Base-by-base conservation (phyloP, 2,888 invertebrate species). In the Axea sp. region DNA sequence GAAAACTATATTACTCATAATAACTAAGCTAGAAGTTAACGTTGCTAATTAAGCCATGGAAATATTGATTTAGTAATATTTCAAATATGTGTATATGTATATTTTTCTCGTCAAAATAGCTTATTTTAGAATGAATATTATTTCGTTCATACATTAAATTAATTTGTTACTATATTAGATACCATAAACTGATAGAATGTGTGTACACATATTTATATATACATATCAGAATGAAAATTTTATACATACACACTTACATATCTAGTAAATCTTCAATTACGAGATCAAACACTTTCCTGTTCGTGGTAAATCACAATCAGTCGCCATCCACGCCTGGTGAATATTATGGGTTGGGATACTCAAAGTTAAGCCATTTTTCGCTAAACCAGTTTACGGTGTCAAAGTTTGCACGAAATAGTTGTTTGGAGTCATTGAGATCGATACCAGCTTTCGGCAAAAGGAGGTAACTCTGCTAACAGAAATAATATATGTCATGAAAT, bases 301-400 rank as follows among this genome's bases (percentile, higher is more conserved):
- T 73, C 74, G 78, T 72, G 80, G 78, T 84, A 83, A 85, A 85
- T 85, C 83, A 82, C 81, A 83, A 83, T 83, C 83, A 81, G 72
- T 67, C 73, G 49, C 59, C 64, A 60, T 59, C 57, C 51, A 73
- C 37, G 60, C 33, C 39, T 14, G 59, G 67, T 49, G 74, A 69
- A 74, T 75, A 77, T 78, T 78, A 80, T 72, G 73, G 78, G 55
- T 73, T 53, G 60, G 73, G 73, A 76, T 76, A 76, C 80, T 81
- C 79, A 64, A 80, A 84, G 81, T 83, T 82, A 78, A 82, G 80
- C 81, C 78, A 83, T 83, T 85, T 84, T 85, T 85, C 83, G 80
- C 76, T 81, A 80, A 84, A 84, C 81, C 83, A 81, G 81, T 85
- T 84, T 82, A 81, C 80, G 78, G 77, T 77, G 80, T 79, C 80